Base-by-base conservation (phyloP, 2,113 vertebrate genomes). In the Proteles cristata region DNA sequence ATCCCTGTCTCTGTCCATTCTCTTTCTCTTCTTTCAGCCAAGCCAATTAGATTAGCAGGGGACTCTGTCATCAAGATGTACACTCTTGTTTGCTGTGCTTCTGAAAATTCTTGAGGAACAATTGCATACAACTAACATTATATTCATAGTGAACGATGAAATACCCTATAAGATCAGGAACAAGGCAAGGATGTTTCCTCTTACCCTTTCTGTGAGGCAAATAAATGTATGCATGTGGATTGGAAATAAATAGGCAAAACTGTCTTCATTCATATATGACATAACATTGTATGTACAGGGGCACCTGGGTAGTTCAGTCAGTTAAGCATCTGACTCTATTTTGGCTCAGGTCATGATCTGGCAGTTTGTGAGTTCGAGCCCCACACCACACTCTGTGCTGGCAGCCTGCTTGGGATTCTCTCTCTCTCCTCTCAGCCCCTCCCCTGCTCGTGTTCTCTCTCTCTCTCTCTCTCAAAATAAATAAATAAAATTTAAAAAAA, bases 111-210 rank as follows among this genome's bases (percentile, higher is more conserved):
- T 74, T 86, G 14, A 93, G 84, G 31, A 76, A 26, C 14, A 23
- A 73, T 81, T 92, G 89, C n/a, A 79, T 95, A 73, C 16, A 94
- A 28, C 35, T 68, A 86, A 79, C 26, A 69, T 69, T 86, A 92
- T 26, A 63, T 4, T 12, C 45, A 86, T 39, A n/a, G 8, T n/a
- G 6, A 92, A 88, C 93, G 69, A 92, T 48, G 82, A 89, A 85
- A 93, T 58, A 28, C 31, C 23, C 5, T 63, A 19, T 61, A 69
- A 48, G 7, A 96, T 82, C n/a, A 81, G 50, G 31, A 68, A 35
- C 9, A 65, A 82, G 66, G 15, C 14, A 63, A 88, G 84, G 16
- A 81, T 86, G 69, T 90, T 81, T 87, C 48, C 50, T 86, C 76
- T 81, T 90, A 35, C 8, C 7, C 23, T 65, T 85, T 88, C 43